Evolutionary conservation across 1,140 invertebrate species (phyloP).

Genomic region (Antheraea mylitta): DNA sequence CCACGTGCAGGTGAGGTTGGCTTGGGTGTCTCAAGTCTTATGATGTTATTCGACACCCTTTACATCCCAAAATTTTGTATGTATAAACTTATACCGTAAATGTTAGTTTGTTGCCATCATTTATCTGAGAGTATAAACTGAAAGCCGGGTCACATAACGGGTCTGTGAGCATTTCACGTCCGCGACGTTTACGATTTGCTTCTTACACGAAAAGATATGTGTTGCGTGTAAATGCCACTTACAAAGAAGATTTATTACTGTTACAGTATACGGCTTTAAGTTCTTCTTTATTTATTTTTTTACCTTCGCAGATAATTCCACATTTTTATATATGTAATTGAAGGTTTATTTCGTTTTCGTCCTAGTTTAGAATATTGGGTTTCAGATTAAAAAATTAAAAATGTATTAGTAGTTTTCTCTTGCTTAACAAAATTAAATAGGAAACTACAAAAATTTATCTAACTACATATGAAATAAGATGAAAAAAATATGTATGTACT

Average conservation of each 20-base stretch:
- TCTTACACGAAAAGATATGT: slow-evolving; percentile 50
- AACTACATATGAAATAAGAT: too few species aligned
- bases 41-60: too few species aligned
- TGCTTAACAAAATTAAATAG: too few species aligned
- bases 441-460: too few species aligned
- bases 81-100: neutral
- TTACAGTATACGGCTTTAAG: slow-evolving; percentile 28
- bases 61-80: too few species aligned
- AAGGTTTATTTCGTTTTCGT: too few species aligned
- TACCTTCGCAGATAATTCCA: neutral
- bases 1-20: too few species aligned
- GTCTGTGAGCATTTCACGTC: slow-evolving; percentile 27
- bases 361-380: too few species aligned
- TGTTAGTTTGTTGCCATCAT: neutral
- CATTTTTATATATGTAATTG: neutral
- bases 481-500: too few species aligned
- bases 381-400: too few species aligned
- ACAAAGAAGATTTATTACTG: slow-evolving; percentile 55
- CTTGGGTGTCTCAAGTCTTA: too few species aligned
- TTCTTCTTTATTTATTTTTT: slow-evolving; percentile 9
- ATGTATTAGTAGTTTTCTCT: too few species aligned
- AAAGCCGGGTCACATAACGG: slow-evolving; percentile 35
- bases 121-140: slow-evolving; percentile 9
- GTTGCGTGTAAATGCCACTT: slow-evolving; percentile 66
- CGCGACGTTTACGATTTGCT: slow-evolving; percentile 62